These are phyloP conservation scores for Euwallacea similis DNA, from an alignment of 1,140 invertebrate species.

Conservation along the genomic window DNA sequence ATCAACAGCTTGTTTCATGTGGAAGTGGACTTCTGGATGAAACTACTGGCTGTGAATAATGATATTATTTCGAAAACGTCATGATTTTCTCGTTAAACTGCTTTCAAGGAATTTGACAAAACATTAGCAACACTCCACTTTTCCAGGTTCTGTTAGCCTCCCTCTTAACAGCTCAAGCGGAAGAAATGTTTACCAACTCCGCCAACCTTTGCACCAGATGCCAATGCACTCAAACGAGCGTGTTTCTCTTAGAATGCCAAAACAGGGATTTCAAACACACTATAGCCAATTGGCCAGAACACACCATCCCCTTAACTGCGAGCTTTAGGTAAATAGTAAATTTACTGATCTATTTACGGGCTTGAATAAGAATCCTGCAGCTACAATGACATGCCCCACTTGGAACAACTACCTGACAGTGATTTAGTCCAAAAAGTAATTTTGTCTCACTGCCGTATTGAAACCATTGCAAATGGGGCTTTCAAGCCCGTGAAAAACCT, in stretches of 20 bases:
- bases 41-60: no score
- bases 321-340: slow-evolving; percentile 49
- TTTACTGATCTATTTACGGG: not conserved
- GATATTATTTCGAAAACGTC: no score
- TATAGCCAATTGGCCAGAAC: slow-evolving; percentile 54
- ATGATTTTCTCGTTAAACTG: no score
- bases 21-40: no score
- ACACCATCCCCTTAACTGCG: slow-evolving; percentile 50
- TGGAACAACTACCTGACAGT: slow-evolving; percentile 54
- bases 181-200: slow-evolving; percentile 43
- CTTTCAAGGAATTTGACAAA: no score
- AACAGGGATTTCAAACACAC: slow-evolving; percentile 52
- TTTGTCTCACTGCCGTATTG: slow-evolving; percentile 58
- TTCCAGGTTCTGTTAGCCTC: not conserved
- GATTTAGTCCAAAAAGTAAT: slow-evolving; percentile 51
- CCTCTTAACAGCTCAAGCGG: not conserved
- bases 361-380: slow-evolving; percentile 14
- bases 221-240: slow-evolving; percentile 33
- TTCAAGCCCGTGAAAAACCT: slow-evolving; percentile 68
- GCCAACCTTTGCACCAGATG: slow-evolving; percentile 46
- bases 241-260: slow-evolving; percentile 51
- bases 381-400: slow-evolving; percentile 51
- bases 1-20: no score
- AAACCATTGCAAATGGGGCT: slow-evolving; percentile 61
- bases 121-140: not conserved